These are phyloP conservation scores for Matsumurasca onukii DNA, from an alignment of 1,140 invertebrate genomes.

Conservation along the genomic window DNA sequence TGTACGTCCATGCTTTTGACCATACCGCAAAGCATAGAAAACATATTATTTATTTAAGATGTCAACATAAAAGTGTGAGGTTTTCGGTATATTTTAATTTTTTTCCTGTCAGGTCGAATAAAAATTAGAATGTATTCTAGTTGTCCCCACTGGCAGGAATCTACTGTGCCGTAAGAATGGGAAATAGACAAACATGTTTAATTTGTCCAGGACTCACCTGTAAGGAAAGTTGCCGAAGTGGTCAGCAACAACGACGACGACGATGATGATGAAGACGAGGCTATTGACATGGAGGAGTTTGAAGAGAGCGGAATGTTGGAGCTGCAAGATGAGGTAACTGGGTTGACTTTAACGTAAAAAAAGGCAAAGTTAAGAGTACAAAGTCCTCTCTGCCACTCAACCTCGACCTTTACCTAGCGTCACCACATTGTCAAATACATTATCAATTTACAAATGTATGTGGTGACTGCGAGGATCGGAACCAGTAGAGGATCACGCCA, in stretches of 20 bases:
- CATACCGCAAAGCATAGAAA: background rate
- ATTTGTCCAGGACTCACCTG: constrained; percentile 19
- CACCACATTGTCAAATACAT: no score
- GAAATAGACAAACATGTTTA: background rate
- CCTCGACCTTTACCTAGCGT: no score
- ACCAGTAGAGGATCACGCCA: no score
- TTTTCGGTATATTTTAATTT: no score
- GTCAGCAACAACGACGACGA: constrained; percentile 59
- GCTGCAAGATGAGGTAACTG: constrained; percentile 85
- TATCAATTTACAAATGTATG: no score
- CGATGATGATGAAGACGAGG: constrained; percentile 93
- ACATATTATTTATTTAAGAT: background rate
- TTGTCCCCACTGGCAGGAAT: background rate
- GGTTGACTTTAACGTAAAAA: constrained; percentile 37
- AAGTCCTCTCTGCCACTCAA: no score
- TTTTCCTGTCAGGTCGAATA: no score
- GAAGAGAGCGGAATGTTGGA: constrained; percentile 93
- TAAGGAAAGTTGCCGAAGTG: background rate
- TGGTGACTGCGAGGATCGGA: no score
- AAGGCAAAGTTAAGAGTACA: background rate
- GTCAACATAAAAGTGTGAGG: no score
- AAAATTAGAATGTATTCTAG: no score
- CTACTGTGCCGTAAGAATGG: background rate
- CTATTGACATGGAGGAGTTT: constrained; percentile 97
- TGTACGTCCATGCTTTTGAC: background rate